Base-by-base conservation (phyloP, 2,888 invertebrate genomes). In the Baccha elongata region DNA sequence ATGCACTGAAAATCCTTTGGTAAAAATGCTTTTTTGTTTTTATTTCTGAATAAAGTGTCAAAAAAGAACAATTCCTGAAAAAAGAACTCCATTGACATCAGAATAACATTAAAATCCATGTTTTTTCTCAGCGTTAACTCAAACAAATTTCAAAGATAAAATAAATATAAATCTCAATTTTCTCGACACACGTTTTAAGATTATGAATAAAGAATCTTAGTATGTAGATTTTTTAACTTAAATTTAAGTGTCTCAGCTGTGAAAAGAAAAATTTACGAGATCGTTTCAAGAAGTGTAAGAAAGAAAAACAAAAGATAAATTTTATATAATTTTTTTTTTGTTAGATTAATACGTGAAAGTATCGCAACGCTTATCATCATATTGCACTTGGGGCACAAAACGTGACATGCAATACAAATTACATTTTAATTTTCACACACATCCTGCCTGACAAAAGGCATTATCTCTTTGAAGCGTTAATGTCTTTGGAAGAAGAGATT, bases 371-470 rank as follows among this genome's bases (percentile, higher is more conserved):
- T 69, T 69, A 69, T 69, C 69, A 58, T 55, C 58, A 58, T 55
- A 69, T 69, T 69, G 69, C 69, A 58, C 40, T 69, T 37, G 37
- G 17, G 40, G 29, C 29, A 32, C 26, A 37, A 11, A 48, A 69
- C 69, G 69, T 69, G 69, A 69, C 69, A n/a, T 50, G 69, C 69
- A 69, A 69, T 69, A 60, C 69, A 69, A 69, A 69, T 69, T 69
- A 69, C 69, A 69, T 60, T 48, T 69, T 69, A 69, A 69, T 60
- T 46, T n/a, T 58, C 48, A 32, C 29, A 32, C 29, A 32, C 29
- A 32, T 32, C 29, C 37, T 40, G n/a, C 37, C 37, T 13, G 37
- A 40, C 3, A 40, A 40, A 40, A 40, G 37, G 37, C 37, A 3
- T 40, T 40, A 13, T 32, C 8, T 32, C 29, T 32, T 35, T 11